Base-by-base conservation (phyloP, 2,113 vertebrate species). In the Spea bombifrons region DNA sequence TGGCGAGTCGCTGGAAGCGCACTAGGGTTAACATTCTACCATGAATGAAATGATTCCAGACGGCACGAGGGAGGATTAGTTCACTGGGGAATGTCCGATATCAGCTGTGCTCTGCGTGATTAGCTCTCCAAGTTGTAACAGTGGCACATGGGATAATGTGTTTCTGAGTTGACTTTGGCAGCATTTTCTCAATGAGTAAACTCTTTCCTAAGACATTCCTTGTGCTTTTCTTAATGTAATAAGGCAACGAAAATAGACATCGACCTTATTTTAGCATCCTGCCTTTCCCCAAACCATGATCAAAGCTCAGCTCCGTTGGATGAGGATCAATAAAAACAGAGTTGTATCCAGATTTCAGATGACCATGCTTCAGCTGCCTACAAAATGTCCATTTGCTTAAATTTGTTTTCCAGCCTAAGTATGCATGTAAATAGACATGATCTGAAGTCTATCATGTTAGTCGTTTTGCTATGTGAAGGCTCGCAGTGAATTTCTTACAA, bases 151-250 rank as follows among this genome's bases (percentile, higher is more conserved):
- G 78, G 78, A 74, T 74, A 74, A 74, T 80, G 71, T 80, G 64
- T 74, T 74, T 52, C 64, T 67, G 46, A 74, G 78, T 80, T 74
- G 71, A 74, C 53, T 68, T 80, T 74, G 78, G 78, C 78, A 74
- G 43, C 7, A 30, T 80, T 55, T 68, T 66, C 16, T 61, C 63
- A 68, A 68, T 80, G 52, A 74, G 71, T 80, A 74, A 80, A 68
- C 50, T 57, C 71, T 80, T 80, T 80, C 77, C 77, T 67, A 61
- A 73, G 77, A 73, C 64, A 44, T 80, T 80, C 64, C 71, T 59
- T 59, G 52, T 57, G 77, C 71, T 80, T 80, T 68, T 66, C 71
- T 47, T 74, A 80, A 74, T 80, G 78, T 73, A 80, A 80, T 73
- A 80, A 80, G 71, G 78, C 78, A 68, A 45, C 71, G 61, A 63